Conservation (phyloP, 2,888 invertebrate species). For the Chaitophorus viminalis region DNA sequence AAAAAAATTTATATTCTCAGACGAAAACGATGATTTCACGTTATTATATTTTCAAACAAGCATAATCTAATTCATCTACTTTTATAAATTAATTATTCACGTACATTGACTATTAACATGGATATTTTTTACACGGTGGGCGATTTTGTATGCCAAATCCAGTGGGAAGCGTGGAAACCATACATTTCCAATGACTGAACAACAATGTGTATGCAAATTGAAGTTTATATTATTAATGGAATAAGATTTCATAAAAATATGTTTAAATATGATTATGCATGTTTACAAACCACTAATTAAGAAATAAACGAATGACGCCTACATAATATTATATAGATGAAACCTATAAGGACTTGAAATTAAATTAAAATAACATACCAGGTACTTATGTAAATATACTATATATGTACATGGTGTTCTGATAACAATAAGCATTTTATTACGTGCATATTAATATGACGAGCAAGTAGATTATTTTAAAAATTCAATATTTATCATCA, state of each 20-base stretch:
- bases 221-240: conserved; percentile 15
- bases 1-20: background rate
- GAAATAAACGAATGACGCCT: background rate
- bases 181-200: conserved; percentile 14
- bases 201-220: conserved; percentile 27
- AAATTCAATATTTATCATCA: background rate
- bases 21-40: background rate
- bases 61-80: background rate
- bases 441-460: background rate
- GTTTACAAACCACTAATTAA: background rate
- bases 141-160: background rate
- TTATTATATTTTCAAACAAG: background rate
- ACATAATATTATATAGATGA: background rate
- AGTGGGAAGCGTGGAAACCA: background rate
- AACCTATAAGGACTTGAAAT: background rate
- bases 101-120: background rate
- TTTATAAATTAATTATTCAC: background rate
- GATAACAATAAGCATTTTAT: background rate
- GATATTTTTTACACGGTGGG: conserved; percentile 1
- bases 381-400: background rate
- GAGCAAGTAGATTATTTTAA: background rate
- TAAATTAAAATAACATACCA: background rate
- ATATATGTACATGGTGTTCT: background rate
- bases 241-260: background rate
- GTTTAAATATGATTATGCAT: background rate